These are phyloP conservation scores for Oncorhynchus clarkii DNA, from an alignment of 2,113 vertebrate species.

Conservation along the genomic window DNA sequence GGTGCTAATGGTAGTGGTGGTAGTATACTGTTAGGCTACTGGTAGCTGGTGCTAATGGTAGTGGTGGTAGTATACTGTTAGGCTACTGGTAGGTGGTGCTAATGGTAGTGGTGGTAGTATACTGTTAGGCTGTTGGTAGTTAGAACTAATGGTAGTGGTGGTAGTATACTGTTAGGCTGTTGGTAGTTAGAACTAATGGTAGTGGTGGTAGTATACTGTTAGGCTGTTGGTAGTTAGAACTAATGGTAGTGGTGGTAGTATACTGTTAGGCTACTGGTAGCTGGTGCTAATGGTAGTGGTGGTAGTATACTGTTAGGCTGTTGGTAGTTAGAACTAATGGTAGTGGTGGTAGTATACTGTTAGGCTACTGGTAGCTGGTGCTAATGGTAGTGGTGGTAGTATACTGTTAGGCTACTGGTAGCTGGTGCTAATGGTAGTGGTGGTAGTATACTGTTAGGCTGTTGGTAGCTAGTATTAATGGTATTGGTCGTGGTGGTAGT, in stretches of 20 bases:
- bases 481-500: no score
- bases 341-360: no score
- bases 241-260: not conserved
- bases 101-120: not conserved
- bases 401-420: no score
- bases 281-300: not conserved
- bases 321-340: no score
- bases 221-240: not conserved
- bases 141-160: not conserved
- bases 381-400: no score
- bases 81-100: not conserved
- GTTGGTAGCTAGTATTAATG: no score
- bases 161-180: not conserved
- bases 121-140: not conserved
- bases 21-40: not conserved
- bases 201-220: not conserved
- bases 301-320: not conserved
- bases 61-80: not conserved
- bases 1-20: not conserved
- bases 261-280: not conserved
- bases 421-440: no score
- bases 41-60: not conserved
- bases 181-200: not conserved
- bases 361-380: no score
- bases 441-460: no score